phyloP scores from a whole-genome alignment of 1,140 invertebrate genomes.

The Caenorhabditis inopinata region DNA sequence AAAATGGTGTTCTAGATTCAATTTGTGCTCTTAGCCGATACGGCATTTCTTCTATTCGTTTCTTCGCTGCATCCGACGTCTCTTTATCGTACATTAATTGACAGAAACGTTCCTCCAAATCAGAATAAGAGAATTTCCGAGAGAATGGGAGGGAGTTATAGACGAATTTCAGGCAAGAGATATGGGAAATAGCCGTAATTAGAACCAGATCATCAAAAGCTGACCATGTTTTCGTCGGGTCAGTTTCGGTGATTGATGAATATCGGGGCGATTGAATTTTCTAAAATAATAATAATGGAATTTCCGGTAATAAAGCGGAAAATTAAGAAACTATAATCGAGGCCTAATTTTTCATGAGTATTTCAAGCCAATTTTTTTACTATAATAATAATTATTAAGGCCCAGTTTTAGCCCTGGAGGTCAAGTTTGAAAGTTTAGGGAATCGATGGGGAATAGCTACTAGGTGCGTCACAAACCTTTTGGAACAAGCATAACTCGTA shows the following conservation, averaged over 20 bases:
- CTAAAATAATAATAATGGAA: no score
- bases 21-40: conserved; percentile 68
- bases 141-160: conserved; percentile 15
- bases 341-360: no score
- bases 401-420: no score
- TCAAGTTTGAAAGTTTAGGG: no score
- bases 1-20: conserved; percentile 84
- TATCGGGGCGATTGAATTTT: no score
- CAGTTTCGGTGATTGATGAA: not conserved
- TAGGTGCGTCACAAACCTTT: no score
- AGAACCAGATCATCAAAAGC: conserved; percentile 91
- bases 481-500: no score
- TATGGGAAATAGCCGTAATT: conserved; percentile 88
- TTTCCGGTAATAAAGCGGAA: no score
- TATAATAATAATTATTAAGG: no score
- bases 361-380: no score
- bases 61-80: conserved; percentile 76
- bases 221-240: conserved; percentile 79
- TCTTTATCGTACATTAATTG: conserved; percentile 86
- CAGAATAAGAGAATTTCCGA: conserved; percentile 22
- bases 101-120: conserved; percentile 90
- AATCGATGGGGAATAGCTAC: no score
- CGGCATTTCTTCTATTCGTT: conserved; percentile 84
- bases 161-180: conserved; percentile 67
- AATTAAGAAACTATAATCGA: no score